Evolutionary conservation across 2,797 vertebrate species (phyloP).

Genomic region (Gorsachius magnificus): DNA sequence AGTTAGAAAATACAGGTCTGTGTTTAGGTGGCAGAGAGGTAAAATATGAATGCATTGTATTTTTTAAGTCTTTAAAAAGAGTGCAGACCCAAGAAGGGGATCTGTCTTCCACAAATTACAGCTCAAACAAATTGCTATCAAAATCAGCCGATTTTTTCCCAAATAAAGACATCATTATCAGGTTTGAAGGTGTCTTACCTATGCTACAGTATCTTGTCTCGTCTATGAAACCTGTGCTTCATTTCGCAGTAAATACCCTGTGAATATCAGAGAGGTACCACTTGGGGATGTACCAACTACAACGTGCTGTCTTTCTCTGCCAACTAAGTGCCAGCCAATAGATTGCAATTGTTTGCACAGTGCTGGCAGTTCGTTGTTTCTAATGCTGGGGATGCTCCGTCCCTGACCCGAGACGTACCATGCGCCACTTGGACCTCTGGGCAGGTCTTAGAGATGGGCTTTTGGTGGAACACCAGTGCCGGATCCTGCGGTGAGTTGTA

Average conservation of each 20-base stretch:
- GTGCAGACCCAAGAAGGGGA: not conserved
- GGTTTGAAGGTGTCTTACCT: not conserved
- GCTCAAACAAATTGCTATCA: not conserved
- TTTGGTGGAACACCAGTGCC: no score
- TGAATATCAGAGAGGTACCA: no score
- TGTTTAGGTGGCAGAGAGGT: not conserved
- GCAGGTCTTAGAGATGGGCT: rapidly evolving
- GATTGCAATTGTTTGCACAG: not conserved
- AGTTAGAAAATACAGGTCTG: not conserved
- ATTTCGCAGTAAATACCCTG: not conserved
- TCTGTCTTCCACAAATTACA: not conserved
- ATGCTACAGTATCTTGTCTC: rapidly evolving
- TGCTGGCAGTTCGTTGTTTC: not conserved
- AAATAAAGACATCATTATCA: not conserved
- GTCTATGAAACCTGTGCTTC: not conserved
- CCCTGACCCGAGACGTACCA: not conserved
- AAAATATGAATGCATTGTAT: not conserved
- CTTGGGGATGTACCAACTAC: not conserved
- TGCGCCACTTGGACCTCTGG: rapidly evolving
- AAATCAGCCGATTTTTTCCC: not conserved
- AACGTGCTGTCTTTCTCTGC: not conserved
- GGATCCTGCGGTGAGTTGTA: rapidly evolving
- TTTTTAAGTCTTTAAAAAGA: not conserved
- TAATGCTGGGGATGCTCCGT: not conserved
- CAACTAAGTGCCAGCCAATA: not conserved